These are phyloP conservation scores for Drosophila nebulosa DNA, from an alignment of 1,140 invertebrate genomes.

Conservation along the genomic window DNA sequence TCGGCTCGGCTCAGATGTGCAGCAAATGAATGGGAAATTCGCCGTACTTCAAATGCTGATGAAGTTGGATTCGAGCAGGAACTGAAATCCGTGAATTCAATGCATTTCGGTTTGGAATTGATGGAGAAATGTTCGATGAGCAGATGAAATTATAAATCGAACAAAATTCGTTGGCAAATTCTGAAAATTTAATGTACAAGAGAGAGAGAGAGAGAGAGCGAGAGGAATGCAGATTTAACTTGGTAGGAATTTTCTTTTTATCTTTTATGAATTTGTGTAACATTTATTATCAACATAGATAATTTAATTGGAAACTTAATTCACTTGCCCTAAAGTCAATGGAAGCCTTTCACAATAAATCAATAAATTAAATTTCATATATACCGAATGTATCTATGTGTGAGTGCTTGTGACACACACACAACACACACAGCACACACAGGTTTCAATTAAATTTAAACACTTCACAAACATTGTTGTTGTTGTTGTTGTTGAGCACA, in stretches of 20 bases:
- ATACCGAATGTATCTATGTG: not conserved
- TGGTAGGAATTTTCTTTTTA: no score
- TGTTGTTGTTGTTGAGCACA: not conserved
- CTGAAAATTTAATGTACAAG: not conserved
- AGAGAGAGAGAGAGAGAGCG: no score
- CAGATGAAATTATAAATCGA: not conserved
- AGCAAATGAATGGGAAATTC: conserved; percentile 41
- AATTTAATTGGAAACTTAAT: not conserved
- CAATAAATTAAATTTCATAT: not conserved
- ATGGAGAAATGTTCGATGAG: not conserved
- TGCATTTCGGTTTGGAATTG: not conserved
- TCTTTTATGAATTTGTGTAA: not conserved
- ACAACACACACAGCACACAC: not conserved
- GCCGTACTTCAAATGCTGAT: conserved; percentile 22
- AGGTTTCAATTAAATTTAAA: conserved; percentile 1
- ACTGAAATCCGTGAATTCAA: conserved; percentile 3
- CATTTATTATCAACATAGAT: not conserved
- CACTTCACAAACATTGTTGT: not conserved
- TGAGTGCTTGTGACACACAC: not conserved
- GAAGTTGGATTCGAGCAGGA: conserved; percentile 1
- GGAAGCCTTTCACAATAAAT: not conserved
- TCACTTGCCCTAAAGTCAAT: not conserved
- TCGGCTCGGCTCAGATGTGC: not conserved
- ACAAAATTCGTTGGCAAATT: not conserved
- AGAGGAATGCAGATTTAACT: no score